Conservation (phyloP, 2,888 invertebrate species). For the Polymixis lichenea region DNA sequence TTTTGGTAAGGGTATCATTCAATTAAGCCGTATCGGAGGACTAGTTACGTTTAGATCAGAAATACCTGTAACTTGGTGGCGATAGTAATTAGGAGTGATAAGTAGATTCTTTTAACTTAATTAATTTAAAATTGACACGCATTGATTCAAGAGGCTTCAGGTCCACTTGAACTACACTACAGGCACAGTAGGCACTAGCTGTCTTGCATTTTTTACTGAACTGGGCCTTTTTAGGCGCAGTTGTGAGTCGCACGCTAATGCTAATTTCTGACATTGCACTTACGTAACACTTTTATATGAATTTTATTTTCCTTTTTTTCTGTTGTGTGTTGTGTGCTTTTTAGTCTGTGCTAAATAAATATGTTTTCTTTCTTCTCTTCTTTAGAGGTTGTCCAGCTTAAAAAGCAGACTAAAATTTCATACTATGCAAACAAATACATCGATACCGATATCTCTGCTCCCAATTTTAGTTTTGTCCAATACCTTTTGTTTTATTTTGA, state of each 20-base stretch:
- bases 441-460: background rate
- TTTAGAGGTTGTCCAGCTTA: background rate
- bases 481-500: background rate
- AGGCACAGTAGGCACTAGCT: too few species aligned
- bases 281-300: background rate
- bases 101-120: background rate
- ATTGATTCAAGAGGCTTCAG: background rate
- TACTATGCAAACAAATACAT: background rate
- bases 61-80: background rate
- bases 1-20: constrained; percentile 62
- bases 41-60: background rate
- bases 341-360: too few species aligned
- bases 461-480: background rate
- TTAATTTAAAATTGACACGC: background rate
- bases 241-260: too few species aligned
- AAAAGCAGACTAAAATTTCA: background rate
- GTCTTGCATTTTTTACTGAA: too few species aligned
- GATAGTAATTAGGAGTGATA: background rate
- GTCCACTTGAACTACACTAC: background rate
- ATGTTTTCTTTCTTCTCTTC: too few species aligned
- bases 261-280: too few species aligned
- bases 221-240: too few species aligned
- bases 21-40: constrained; percentile 37
- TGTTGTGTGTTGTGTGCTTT: too few species aligned
- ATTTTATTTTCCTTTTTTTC: too few species aligned